A percentile compares a stretch with the other conserved stretches of the same genome.
Evolutionary conservation across 2,113 vertebrate genomes (phyloP).

Genomic region (Prionailurus viverrinus): DNA sequence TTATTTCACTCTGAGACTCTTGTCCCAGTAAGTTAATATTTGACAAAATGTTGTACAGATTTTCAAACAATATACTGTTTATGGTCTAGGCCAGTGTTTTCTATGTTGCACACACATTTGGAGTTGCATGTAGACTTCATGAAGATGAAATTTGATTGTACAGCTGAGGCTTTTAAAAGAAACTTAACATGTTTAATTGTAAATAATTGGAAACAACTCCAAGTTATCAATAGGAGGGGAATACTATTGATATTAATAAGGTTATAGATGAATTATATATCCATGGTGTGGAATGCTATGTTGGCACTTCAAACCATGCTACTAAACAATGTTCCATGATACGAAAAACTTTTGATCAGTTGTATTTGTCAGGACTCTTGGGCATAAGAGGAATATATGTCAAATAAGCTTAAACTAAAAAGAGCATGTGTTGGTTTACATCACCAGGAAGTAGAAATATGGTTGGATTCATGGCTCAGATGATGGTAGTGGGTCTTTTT

Average conservation of each 20-base stretch:
- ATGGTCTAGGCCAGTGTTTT: background rate
- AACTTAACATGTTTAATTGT: background rate
- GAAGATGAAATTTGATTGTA: conserved; percentile 12
- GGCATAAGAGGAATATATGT: background rate
- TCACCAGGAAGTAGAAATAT: background rate
- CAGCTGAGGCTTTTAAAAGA: conserved; percentile 32
- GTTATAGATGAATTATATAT: background rate
- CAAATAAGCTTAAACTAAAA: background rate
- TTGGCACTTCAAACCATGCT: background rate
- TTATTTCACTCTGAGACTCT: background rate
- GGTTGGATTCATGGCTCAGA: background rate
- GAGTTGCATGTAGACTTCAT: conserved; percentile 13
- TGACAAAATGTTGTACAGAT: conserved; percentile 11
- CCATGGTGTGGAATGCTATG: background rate
- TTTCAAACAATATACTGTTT: background rate
- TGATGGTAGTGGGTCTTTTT: background rate
- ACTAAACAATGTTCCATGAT: background rate
- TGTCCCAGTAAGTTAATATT: background rate
- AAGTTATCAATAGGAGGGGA: background rate
- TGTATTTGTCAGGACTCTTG: background rate
- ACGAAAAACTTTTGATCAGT: background rate
- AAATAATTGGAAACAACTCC: background rate
- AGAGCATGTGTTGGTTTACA: background rate
- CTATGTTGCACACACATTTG: background rate
- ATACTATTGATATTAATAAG: background rate